These are phyloP conservation scores for Spongilla lacustris DNA, from an alignment of 37 sponge, comb jelly and placozoan genomes.

Conservation along the genomic window DNA sequence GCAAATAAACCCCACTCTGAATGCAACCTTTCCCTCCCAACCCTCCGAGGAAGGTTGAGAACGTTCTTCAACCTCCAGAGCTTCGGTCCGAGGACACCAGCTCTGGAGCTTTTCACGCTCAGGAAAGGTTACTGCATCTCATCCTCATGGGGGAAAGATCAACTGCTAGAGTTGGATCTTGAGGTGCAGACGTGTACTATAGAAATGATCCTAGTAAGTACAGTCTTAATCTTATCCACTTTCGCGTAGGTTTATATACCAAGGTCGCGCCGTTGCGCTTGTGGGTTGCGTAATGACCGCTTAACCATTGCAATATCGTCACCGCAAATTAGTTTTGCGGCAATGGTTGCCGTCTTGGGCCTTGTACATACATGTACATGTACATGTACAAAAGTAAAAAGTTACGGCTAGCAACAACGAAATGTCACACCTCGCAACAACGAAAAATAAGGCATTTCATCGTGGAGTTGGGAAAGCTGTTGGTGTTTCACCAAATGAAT, in stretches of 20 bases:
- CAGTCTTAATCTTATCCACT: neutral
- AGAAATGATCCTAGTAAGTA: constrained; percentile 1
- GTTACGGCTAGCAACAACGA: no score
- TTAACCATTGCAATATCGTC: no score
- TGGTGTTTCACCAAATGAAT: no score
- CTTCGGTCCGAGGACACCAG: constrained; percentile 14
- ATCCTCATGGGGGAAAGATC: neutral
- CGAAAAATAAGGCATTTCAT: no score
- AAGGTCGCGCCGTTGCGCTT: neutral
- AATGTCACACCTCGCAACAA: no score
- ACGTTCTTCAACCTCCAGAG: constrained; percentile 69
- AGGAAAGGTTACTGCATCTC: constrained; percentile 2
- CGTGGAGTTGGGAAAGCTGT: no score
- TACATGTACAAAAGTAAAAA: no score
- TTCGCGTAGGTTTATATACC: neutral
- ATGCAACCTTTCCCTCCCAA: constrained; percentile 68
- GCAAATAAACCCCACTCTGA: constrained; percentile 80
- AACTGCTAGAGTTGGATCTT: constrained; percentile 1
- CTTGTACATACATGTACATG: no score
- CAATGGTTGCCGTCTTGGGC: no score
- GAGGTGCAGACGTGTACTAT: neutral
- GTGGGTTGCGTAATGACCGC: no score
- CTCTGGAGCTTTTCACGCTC: constrained; percentile 29
- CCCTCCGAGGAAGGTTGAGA: constrained; percentile 26
- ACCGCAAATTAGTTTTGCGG: no score